These are phyloP conservation scores for Semicossyphus pulcher DNA, from an alignment of 2,113 vertebrate genomes.

Conservation along the genomic window DNA sequence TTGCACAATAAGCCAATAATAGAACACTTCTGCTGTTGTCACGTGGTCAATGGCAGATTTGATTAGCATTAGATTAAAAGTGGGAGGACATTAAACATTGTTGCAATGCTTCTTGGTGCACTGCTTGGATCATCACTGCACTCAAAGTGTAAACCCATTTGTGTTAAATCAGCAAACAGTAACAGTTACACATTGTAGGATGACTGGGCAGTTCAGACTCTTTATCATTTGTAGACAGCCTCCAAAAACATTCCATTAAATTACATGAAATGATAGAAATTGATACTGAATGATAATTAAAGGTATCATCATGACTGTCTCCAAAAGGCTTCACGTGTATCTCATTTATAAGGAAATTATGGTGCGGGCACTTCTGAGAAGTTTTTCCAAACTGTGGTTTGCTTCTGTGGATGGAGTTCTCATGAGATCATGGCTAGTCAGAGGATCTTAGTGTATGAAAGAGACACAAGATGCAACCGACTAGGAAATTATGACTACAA, in stretches of 20 bases:
- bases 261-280: too few relatives aligned
- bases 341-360: not conserved
- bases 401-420: slow-evolving; percentile 6
- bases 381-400: slow-evolving; percentile 6
- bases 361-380: too few relatives aligned
- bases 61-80: too few relatives aligned
- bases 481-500: slow-evolving; percentile 56
- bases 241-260: too few relatives aligned
- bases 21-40: not conserved
- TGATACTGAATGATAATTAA: too few relatives aligned
- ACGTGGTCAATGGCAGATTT: not conserved
- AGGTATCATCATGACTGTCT: too few relatives aligned
- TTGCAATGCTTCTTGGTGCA: not conserved
- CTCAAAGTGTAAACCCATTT: not conserved
- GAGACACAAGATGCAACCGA: slow-evolving; percentile 28
- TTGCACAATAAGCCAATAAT: not conserved
- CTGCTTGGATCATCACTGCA: too few relatives aligned
- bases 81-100: not conserved
- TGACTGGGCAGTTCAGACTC: not conserved
- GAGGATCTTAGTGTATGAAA: slow-evolving; percentile 37
- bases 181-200: not conserved
- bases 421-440: slow-evolving; percentile 40
- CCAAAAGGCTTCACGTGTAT: not conserved
- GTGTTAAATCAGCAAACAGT: not conserved
- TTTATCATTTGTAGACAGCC: too few relatives aligned